phyloP scores from a whole-genome alignment of 2,888 invertebrate species.

The Sipha maydis region DNA sequence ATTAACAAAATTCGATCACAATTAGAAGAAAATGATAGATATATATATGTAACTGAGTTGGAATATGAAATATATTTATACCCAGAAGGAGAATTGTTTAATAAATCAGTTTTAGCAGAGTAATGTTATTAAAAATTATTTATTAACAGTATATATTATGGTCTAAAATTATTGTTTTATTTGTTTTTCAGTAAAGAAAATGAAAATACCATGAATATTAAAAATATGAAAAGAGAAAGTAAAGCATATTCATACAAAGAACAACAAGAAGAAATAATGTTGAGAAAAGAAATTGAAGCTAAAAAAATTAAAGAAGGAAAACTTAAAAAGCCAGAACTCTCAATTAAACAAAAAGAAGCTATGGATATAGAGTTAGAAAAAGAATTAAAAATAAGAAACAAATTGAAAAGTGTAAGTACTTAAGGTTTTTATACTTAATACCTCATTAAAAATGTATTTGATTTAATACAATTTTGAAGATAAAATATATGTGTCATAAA shows the following conservation, averaged over 20 bases:
- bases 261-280: constrained; percentile 92
- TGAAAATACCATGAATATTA: constrained; percentile 65
- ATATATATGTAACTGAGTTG: constrained; percentile 79
- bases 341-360: constrained; percentile 92
- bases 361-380: constrained; percentile 80
- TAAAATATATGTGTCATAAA: too few relatives aligned
- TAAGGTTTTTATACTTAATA: neutral
- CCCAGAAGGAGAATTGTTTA: constrained; percentile 90
- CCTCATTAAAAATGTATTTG: constrained; percentile 8
- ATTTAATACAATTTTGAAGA: neutral
- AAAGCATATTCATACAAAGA: constrained; percentile 97
- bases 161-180: neutral
- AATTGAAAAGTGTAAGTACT: constrained; percentile 72
- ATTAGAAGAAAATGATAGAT: constrained; percentile 73
- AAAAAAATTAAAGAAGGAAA: constrained; percentile 85
- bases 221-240: constrained; percentile 93
- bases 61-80: constrained; percentile 85
- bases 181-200: constrained; percentile 48
- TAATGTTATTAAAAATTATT: constrained; percentile 50
- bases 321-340: constrained; percentile 77
- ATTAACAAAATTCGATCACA: constrained; percentile 73
- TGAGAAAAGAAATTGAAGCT: constrained; percentile 91
- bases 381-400: constrained; percentile 80
- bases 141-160: neutral
- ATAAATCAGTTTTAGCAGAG: constrained; percentile 72